These are phyloP conservation scores for Plebejus argus DNA, from an alignment of 2,888 invertebrate genomes.

Conservation along the genomic window DNA sequence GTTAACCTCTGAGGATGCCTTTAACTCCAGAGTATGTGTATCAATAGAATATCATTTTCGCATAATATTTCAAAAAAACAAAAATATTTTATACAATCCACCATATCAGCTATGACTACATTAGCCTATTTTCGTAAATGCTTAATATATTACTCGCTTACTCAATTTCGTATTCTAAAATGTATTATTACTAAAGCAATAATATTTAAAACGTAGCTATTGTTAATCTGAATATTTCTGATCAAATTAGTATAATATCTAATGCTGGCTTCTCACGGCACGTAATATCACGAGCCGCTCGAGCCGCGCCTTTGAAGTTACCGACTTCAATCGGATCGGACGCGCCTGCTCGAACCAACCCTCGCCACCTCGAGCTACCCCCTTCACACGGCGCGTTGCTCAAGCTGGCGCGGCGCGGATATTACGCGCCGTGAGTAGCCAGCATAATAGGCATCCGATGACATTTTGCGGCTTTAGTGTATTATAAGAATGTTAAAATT, in stretches of 20 bases:
- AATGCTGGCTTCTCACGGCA: no score
- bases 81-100: not conserved
- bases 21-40: not conserved
- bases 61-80: not conserved
- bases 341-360: no score
- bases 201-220: conserved; percentile 2
- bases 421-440: no score
- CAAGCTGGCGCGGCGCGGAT: no score
- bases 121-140: conserved; percentile 1
- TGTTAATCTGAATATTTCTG: not conserved
- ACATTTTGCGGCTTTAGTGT: not conserved
- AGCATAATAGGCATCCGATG: not conserved
- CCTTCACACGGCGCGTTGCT: no score
- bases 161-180: not conserved
- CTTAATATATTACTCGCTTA: not conserved
- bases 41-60: not conserved
- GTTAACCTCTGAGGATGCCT: not conserved
- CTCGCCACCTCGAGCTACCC: no score
- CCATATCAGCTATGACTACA: not conserved
- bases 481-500: not conserved
- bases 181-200: not conserved
- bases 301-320: no score
- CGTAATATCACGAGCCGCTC: no score
- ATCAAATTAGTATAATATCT: not conserved
- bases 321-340: no score